Evolutionary conservation across 1,140 invertebrate genomes (phyloP).

Genomic region (Drosophila hydei): DNA sequence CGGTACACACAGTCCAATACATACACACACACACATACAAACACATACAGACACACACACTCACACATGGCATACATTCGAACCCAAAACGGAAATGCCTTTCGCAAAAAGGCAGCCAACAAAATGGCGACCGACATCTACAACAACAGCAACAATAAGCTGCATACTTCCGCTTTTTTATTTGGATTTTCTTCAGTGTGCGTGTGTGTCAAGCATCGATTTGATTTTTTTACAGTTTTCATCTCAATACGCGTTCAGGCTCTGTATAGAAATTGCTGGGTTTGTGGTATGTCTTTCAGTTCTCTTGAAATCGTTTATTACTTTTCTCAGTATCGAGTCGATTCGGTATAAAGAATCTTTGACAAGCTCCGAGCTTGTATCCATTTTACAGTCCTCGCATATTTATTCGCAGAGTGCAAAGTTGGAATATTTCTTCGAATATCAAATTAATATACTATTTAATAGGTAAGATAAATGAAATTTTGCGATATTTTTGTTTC

Average conservation of each 20-base stretch:
- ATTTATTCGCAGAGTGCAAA: too few species aligned
- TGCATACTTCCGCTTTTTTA: conserved; percentile 14
- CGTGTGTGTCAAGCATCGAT: conserved; percentile 39
- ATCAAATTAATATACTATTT: too few species aligned
- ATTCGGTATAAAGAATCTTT: too few species aligned
- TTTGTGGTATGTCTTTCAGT: background rate
- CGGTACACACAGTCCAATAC: conserved; percentile 47
- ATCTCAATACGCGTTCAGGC: background rate
- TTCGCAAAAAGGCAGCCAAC: conserved; percentile 48
- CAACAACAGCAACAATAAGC: conserved; percentile 40
- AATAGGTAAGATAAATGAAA: too few species aligned
- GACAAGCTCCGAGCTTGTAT: too few species aligned
- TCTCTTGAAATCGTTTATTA: too few species aligned
- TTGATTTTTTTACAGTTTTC: conserved; percentile 42
- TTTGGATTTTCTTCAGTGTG: conserved; percentile 18
- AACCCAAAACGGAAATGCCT: conserved; percentile 68
- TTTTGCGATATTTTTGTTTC: too few species aligned
- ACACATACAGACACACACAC: background rate
- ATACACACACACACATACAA: conserved; percentile 24
- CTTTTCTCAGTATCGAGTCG: too few species aligned
- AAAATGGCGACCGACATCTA: conserved; percentile 45
- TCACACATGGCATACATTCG: conserved; percentile 61
- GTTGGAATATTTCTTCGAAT: too few species aligned
- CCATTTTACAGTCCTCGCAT: too few species aligned
- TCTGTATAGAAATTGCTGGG: background rate